These are phyloP conservation scores for Laupala kohalensis DNA, from an alignment of 1,140 invertebrate species.

Conservation along the genomic window DNA sequence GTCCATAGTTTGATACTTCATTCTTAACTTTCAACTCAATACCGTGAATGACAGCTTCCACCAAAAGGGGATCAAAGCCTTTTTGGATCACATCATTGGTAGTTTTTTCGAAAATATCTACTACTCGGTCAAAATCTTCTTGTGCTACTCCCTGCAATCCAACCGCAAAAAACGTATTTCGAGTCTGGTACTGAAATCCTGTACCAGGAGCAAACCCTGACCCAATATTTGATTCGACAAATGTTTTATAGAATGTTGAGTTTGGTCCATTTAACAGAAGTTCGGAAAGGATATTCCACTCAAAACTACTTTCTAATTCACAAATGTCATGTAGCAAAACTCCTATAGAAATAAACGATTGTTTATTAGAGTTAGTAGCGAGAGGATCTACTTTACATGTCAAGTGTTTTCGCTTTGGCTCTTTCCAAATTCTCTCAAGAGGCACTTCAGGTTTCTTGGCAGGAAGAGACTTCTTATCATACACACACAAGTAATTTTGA, in stretches of 20 bases:
- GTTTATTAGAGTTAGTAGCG: slow-evolving; percentile 63
- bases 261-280: slow-evolving; percentile 78
- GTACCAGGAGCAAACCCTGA: slow-evolving; percentile 62
- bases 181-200: slow-evolving; percentile 61
- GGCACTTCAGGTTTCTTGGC: slow-evolving; percentile 55
- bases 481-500: slow-evolving; percentile 47
- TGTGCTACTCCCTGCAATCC: slow-evolving; percentile 69
- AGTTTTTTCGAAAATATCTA: slow-evolving; percentile 61
- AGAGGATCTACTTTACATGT: slow-evolving; percentile 65
- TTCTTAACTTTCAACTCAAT: slow-evolving; percentile 79
- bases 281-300: slow-evolving; percentile 50
- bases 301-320: slow-evolving; percentile 58
- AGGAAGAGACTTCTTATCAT: slow-evolving; percentile 6
- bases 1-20: slow-evolving; percentile 75
- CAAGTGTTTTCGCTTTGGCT: slow-evolving; percentile 47
- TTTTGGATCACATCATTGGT: slow-evolving; percentile 36
- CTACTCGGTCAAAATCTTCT: slow-evolving; percentile 57
- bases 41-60: slow-evolving; percentile 75
- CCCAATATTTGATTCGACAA: slow-evolving; percentile 79
- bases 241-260: slow-evolving; percentile 76
- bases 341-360: slow-evolving; percentile 69
- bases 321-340: slow-evolving; percentile 66
- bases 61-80: slow-evolving; percentile 68
- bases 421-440: slow-evolving; percentile 55
- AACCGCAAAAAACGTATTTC: slow-evolving; percentile 71